Evolutionary conservation across 37 sponge, comb jelly and placozoan species (phyloP).

Genomic region (Dysidea cf. avara): DNA sequence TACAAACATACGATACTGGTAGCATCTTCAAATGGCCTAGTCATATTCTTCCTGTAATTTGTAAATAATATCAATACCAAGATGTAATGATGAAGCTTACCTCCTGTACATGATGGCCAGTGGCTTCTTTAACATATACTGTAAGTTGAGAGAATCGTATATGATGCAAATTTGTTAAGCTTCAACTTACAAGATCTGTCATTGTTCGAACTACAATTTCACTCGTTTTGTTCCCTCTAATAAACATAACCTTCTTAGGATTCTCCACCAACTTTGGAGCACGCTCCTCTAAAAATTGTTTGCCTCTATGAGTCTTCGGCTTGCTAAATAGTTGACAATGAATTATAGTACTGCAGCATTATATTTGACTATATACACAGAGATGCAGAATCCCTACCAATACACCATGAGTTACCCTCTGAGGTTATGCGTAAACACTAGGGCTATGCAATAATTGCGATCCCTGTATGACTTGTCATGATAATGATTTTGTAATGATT

Average conservation of each 20-base stretch:
- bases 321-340: slow-evolving; percentile 26
- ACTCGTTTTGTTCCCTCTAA: slow-evolving; percentile 84
- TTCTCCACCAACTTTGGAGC: slow-evolving; percentile 85
- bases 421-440: no score
- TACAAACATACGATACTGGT: slow-evolving; percentile 55
- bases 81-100: slow-evolving; percentile 39
- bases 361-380: background rate
- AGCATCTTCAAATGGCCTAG: slow-evolving; percentile 80
- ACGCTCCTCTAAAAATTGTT: slow-evolving; percentile 64
- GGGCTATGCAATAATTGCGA: no score
- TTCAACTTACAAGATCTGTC: slow-evolving; percentile 69
- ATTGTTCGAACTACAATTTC: slow-evolving; percentile 72
- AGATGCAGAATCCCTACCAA: no score
- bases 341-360: background rate
- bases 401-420: no score
- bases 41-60: slow-evolving; percentile 55
- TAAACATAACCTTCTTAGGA: slow-evolving; percentile 73
- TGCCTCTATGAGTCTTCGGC: slow-evolving; percentile 85
- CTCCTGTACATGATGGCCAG: slow-evolving; percentile 57
- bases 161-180: background rate
- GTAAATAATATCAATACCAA: slow-evolving; percentile 2
- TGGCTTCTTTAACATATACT: slow-evolving; percentile 82
- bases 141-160: background rate
- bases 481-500: no score
- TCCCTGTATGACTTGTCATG: no score